These are phyloP conservation scores for Epinephelus fuscoguttatus DNA, from an alignment of 2,113 vertebrate species.

Conservation along the genomic window DNA sequence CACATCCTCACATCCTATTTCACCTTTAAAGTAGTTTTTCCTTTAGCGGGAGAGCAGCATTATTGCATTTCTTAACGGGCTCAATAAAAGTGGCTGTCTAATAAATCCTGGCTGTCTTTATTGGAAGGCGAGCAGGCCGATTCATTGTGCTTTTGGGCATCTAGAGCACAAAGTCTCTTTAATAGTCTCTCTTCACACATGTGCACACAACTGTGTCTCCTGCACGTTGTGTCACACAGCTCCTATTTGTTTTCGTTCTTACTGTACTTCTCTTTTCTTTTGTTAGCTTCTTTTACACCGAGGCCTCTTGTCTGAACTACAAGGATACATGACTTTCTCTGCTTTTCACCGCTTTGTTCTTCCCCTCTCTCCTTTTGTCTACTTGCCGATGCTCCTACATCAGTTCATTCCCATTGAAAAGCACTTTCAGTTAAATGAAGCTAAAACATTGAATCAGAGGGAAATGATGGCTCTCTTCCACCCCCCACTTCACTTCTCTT, in stretches of 20 bases:
- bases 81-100: conserved; percentile 51
- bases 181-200: conserved; percentile 23
- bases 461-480: background rate
- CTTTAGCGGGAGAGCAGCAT: conserved; percentile 1
- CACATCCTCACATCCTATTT: conserved; percentile 42
- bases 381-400: background rate
- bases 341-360: background rate
- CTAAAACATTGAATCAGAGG: conserved; percentile 23
- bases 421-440: conserved; percentile 32
- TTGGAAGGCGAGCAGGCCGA: conserved; percentile 27
- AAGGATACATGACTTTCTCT: background rate
- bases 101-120: conserved; percentile 57
- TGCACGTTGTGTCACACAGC: background rate
- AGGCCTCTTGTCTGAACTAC: background rate
- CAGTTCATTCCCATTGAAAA: conserved; percentile 21
- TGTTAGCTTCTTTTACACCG: background rate
- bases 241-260: conserved; percentile 1
- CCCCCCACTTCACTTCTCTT: background rate
- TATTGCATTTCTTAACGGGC: conserved; percentile 58
- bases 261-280: background rate
- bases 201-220: conserved; percentile 2
- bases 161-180: conserved; percentile 32
- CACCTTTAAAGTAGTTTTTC: conserved; percentile 50
- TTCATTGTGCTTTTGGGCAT: conserved; percentile 48
- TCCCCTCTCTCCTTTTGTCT: background rate